Base-by-base conservation (phyloP, 1,140 invertebrate genomes). In the Drosophila dunni region DNA sequence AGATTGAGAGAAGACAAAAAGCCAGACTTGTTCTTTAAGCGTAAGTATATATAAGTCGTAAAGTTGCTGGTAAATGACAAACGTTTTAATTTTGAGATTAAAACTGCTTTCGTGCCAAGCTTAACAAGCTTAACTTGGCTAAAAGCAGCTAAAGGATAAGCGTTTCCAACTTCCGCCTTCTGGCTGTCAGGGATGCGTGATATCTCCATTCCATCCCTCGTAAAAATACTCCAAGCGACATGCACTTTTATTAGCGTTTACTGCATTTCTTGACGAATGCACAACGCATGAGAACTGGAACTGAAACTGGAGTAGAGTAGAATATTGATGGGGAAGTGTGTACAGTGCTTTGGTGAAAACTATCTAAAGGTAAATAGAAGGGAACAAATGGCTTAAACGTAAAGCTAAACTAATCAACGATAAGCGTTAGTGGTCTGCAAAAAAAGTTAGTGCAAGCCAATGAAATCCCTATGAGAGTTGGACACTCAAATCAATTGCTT, bases 71-170 rank as follows among this genome's bases (percentile, higher is more conserved):
- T 86, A 90, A 90, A 90, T 81, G 78, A 82, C 86, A 90, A 90
- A 90, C 85, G 85, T 90, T 90, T 90, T 90, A 90, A 90, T 90
- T 90, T 90, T 90, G 86, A 90, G 85, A 90, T 90, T 90, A 90
- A 90, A 90, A 90, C 81, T 53, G 74, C 86, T 90, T 90, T 89
- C 85, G 81, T 89, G 84, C 78, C 77, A 76, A 80, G 84, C 84
- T 89, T 89, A 89, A 89, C 84, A 90, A 90, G 84, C 77, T 89
- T 79, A 81, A 84, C 84, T 90, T 85, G 81, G 78, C 81, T 80
- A 78, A 81, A 63, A 77, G 74, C 79, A 74, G 70, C 67, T 70
- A 46, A 68, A 68, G 70, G 38, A 63, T 72, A 66, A 64, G 74
- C 80, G 53, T 40, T 63, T 54, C 54, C 64, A 84, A 74, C 73